Evolutionary conservation across 1,140 invertebrate species (phyloP).

Genomic region (Zaprionus davidi): DNA sequence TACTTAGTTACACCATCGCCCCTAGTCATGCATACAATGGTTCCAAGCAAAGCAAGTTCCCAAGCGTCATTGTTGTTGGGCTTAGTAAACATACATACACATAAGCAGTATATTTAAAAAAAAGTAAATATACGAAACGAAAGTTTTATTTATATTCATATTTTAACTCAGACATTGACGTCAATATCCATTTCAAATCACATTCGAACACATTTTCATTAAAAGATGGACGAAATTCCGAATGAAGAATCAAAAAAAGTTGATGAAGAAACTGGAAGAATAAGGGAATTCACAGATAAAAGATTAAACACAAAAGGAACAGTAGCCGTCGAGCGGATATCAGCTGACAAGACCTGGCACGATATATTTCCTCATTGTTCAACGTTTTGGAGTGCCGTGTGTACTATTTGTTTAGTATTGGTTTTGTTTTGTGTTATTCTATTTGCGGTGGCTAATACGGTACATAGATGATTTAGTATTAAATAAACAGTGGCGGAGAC

Average conservation of each 20-base stretch:
- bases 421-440: constrained; percentile 2
- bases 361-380: not conserved
- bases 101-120: too few relatives aligned
- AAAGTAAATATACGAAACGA: not conserved
- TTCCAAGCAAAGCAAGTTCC: not conserved
- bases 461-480: not conserved
- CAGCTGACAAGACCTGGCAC: not conserved
- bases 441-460: constrained; percentile 1
- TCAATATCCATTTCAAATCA: not conserved
- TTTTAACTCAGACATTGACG: not conserved
- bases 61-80: too few relatives aligned
- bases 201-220: too few relatives aligned
- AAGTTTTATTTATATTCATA: not conserved
- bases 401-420: not conserved
- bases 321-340: not conserved
- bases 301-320: too few relatives aligned
- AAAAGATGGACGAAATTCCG: too few relatives aligned
- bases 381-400: not conserved
- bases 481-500: too few relatives aligned
- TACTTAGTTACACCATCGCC: not conserved
- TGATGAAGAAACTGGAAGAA: not conserved
- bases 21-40: not conserved
- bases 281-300: not conserved
- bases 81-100: too few relatives aligned
- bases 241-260: not conserved